Evolutionary conservation across 2,888 invertebrate genomes (phyloP), one percentile per base, ranked within the genome.

Genomic region (Thymelicus sylvestris): DNA sequence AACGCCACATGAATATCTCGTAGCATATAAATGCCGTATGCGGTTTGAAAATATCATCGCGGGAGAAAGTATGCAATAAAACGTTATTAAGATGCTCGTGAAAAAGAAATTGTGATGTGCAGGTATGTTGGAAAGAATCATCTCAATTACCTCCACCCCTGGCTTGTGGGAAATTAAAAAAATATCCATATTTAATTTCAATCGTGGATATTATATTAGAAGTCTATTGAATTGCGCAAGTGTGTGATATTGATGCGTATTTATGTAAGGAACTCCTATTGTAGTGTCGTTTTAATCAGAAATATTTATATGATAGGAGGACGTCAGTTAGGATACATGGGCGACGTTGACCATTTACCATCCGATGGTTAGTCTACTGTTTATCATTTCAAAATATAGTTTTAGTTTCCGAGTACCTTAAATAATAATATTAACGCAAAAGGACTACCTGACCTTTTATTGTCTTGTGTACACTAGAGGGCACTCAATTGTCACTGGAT

Each of bases 51-150:
- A 70, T 70, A 70, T 65, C 64, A 60, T 60, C 64, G 50, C 39
- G 13, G 69, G 64, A 57, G 69, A 70, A 70, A 65, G 69, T 70
- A 70, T 70, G 64, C 69, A 65, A 65, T 70, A 70, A 63, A 39
- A 70, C 59, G 50, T 70, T 65, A 65, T 70, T 70, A 70, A 70
- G 68, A 67, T 47, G 66, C 67, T 59, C 66, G 74, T 59, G 68
- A 72, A 69, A 70, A 69, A 69, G 69, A 69, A 69, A 69, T 69
- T 63, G 64, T 61, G 61, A 63, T 44, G 57, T 48, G 68, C 13
- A 38, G 38, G 48, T 59, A 48, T 57, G 63, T 63, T 57, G 31
- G 63, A 8, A 68, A 63, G 39, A 31, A 64, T 31, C 10, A 64
- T 59, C 41, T 69, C 59, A 64, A 69, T 64, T 64, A 48, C 57